Evolutionary conservation across 1,140 invertebrate genomes (phyloP).

Genomic region (Drosophila ohnishii): DNA sequence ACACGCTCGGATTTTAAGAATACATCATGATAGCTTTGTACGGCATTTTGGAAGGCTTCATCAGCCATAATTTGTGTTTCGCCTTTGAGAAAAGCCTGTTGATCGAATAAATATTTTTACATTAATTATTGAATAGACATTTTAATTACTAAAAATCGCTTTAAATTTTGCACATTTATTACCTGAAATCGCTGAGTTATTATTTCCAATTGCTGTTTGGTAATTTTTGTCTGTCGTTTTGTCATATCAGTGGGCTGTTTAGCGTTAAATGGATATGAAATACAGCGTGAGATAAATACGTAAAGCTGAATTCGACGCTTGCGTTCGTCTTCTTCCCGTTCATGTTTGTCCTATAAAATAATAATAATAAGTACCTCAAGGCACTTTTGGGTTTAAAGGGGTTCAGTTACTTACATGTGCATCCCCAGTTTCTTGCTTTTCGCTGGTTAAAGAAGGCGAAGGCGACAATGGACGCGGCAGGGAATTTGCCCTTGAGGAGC

Average conservation of each 20-base stretch:
- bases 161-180: conserved; percentile 17
- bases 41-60: conserved; percentile 99
- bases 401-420: conserved; percentile 54
- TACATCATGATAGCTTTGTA: conserved; percentile 98
- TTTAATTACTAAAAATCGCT: neutral
- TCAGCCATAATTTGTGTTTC: conserved; percentile 99
- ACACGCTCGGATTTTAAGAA: conserved; percentile 98
- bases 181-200: conserved; percentile 98
- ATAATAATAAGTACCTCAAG: neutral
- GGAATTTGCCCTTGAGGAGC: conserved; percentile 85
- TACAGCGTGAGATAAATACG: conserved; percentile 98
- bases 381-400: neutral
- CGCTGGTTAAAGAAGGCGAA: conserved; percentile 91
- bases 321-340: conserved; percentile 95
- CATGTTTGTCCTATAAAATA: conserved; percentile 88
- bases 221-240: conserved; percentile 95
- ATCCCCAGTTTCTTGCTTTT: conserved; percentile 86
- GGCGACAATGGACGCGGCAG: conserved; percentile 91
- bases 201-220: conserved; percentile 97
- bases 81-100: conserved; percentile 93
- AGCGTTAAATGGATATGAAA: conserved; percentile 99
- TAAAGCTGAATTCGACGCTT: conserved; percentile 97
- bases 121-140: neutral
- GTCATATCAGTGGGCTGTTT: conserved; percentile 99
- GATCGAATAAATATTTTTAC: neutral